phyloP scores from a whole-genome alignment of 2,888 invertebrate genomes.

The Mesopsocus fuscifrons region DNA sequence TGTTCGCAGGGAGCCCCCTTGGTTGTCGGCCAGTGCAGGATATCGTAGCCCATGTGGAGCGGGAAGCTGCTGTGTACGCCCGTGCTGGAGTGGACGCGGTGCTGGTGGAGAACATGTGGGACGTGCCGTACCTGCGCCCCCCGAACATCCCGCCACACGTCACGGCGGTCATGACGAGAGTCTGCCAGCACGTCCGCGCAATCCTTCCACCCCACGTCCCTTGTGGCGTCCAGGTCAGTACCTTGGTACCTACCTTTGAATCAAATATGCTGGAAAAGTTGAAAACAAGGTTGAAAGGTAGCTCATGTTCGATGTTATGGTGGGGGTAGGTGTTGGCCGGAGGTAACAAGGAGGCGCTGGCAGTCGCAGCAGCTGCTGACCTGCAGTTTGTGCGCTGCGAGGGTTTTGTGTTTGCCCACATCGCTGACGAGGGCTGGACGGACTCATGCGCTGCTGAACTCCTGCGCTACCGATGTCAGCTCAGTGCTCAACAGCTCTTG shows the following conservation, averaged over 20 bases:
- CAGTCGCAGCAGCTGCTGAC: constrained; percentile 47
- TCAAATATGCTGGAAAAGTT: too few relatives aligned
- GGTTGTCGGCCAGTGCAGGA: neutral
- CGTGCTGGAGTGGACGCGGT: constrained; percentile 40
- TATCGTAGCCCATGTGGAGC: neutral
- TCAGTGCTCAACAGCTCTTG: constrained; percentile 45
- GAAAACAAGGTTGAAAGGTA: too few relatives aligned
- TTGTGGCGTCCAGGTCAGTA: constrained; percentile 40
- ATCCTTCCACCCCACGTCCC: constrained; percentile 29
- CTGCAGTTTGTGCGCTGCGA: constrained; percentile 57
- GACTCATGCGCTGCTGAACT: constrained; percentile 54
- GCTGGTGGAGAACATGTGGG: constrained; percentile 63
- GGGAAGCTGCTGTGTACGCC: constrained; percentile 40
- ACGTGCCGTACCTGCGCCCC: constrained; percentile 45
- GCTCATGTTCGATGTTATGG: too few relatives aligned
- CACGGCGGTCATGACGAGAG: constrained; percentile 43
- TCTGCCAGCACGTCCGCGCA: constrained; percentile 37
- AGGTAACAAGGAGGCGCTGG: constrained; percentile 53
- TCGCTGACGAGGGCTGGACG: constrained; percentile 65
- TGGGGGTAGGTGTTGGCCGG: constrained; percentile 52
- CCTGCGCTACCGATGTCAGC: constrained; percentile 43
- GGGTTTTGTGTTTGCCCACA: constrained; percentile 57
- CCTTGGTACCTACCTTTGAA: too few relatives aligned
- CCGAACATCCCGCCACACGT: constrained; percentile 42
- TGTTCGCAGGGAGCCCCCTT: neutral